Percentiles rank a stretch among this genome's conserved stretches.
These are phyloP conservation scores for Bursaphelenchus okinawaensis DNA, from an alignment of 2,888 invertebrate genomes.

Conservation along the genomic window DNA sequence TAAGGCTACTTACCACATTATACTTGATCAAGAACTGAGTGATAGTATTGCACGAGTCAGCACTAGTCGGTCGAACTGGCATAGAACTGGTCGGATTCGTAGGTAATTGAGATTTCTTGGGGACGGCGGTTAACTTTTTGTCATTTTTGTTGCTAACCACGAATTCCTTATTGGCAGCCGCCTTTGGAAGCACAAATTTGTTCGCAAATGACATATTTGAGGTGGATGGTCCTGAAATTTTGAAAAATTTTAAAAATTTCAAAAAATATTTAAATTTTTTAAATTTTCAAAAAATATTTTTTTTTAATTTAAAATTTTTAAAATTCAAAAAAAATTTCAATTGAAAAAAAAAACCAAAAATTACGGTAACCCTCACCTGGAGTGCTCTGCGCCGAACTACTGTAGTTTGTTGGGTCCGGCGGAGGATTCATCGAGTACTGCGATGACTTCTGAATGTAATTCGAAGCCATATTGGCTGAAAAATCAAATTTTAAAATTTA, in stretches of 20 bases:
- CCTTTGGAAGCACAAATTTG: background rate
- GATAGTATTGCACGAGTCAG: constrained; percentile 31
- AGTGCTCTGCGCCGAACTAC: background rate
- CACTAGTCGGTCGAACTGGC: constrained; percentile 23
- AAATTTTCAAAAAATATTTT: background rate
- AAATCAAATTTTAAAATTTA: too few relatives aligned
- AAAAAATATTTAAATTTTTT: background rate
- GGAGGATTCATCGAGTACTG: background rate
- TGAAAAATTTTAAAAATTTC: background rate
- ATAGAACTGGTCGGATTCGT: background rate
- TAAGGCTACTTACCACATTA: constrained; percentile 28
- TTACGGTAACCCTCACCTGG: too few relatives aligned
- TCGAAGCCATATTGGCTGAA: too few relatives aligned
- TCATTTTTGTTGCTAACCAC: background rate
- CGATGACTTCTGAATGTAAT: background rate
- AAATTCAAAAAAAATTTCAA: background rate
- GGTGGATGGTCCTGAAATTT: background rate
- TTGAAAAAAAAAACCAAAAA: too few relatives aligned
- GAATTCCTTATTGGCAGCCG: background rate
- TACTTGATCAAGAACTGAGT: constrained; percentile 28
- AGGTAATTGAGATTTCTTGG: background rate
- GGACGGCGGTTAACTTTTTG: background rate
- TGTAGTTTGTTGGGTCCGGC: background rate
- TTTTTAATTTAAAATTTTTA: background rate
- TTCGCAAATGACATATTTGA: background rate